Percentiles rank a stretch among this genome's conserved stretches.
phyloP scores from a whole-genome alignment of 1,140 invertebrate species.

The Diuraphis noxia region DNA sequence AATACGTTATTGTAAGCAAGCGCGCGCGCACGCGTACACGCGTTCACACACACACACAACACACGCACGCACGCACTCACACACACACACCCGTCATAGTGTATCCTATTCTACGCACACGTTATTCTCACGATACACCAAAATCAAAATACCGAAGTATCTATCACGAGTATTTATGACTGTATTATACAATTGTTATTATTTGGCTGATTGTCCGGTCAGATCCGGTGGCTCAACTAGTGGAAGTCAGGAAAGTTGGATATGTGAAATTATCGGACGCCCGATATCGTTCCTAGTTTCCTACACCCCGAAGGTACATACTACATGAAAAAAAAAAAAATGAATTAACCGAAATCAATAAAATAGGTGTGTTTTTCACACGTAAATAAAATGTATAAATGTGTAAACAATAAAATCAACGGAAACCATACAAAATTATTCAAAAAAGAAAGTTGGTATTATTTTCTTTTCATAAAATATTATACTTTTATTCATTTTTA shows the following conservation, averaged over 20 bases:
- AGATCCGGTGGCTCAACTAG: not conserved
- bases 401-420: too few relatives aligned
- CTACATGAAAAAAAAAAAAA: not conserved
- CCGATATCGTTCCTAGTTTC: too few relatives aligned
- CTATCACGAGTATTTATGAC: too few relatives aligned
- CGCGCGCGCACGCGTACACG: too few relatives aligned
- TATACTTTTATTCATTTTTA: too few relatives aligned
- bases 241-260: not conserved
- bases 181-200: not conserved
- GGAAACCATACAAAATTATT: not conserved
- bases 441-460: not conserved
- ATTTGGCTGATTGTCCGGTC: not conserved
- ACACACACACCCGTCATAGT: not conserved
- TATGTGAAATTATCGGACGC: not conserved
- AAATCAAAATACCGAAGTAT: not conserved
- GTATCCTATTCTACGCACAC: not conserved
- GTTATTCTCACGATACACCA: not conserved
- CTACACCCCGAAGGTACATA: not conserved
- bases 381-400: not conserved
- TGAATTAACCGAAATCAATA: not conserved
- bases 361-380: not conserved
- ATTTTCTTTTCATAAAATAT: too few relatives aligned
- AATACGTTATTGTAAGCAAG: not conserved
- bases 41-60: too few relatives aligned
- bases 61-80: too few relatives aligned